Percentiles rank a stretch among this genome's conserved stretches.
These are phyloP conservation scores for Leptinotarsa defecta DNA, from an alignment of 1,140 invertebrate species.

Conservation along the genomic window DNA sequence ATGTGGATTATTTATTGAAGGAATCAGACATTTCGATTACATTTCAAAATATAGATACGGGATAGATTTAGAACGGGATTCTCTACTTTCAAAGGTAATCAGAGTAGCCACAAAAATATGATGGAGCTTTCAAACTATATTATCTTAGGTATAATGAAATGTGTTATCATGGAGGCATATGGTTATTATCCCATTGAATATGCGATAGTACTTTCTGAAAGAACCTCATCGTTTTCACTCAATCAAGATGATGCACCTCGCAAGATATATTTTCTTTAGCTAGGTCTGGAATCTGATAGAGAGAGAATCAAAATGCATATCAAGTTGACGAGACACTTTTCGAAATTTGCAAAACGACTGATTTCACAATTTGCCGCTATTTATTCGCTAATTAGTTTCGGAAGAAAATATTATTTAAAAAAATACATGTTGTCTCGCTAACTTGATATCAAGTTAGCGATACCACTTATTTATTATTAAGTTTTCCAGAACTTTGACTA, in stretches of 20 bases:
- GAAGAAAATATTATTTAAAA: too few relatives aligned
- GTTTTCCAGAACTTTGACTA: too few relatives aligned
- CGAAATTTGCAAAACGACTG: background rate
- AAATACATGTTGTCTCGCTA: too few relatives aligned
- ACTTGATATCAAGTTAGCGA: too few relatives aligned
- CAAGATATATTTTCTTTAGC: background rate
- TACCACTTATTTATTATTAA: too few relatives aligned
- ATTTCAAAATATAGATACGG: background rate
- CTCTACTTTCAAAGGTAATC: too few relatives aligned
- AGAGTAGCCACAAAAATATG: too few relatives aligned
- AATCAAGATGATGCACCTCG: background rate
- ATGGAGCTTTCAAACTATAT: too few relatives aligned
- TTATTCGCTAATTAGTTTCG: too few relatives aligned
- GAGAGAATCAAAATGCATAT: background rate
- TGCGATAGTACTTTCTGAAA: background rate
- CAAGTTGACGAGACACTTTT: background rate
- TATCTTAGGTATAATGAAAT: too few relatives aligned
- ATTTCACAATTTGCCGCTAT: background rate
- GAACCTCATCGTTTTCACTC: background rate
- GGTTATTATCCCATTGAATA: background rate
- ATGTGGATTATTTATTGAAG: conserved; percentile 20
- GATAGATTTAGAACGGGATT: too few relatives aligned
- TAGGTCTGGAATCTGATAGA: background rate
- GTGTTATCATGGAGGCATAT: too few relatives aligned
- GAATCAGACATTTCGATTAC: conserved; percentile 10